Evolutionary conservation across 2,888 invertebrate genomes (phyloP), one percentile per base, ranked within the genome.

Genomic region (Lamellibrachia satsuma): DNA sequence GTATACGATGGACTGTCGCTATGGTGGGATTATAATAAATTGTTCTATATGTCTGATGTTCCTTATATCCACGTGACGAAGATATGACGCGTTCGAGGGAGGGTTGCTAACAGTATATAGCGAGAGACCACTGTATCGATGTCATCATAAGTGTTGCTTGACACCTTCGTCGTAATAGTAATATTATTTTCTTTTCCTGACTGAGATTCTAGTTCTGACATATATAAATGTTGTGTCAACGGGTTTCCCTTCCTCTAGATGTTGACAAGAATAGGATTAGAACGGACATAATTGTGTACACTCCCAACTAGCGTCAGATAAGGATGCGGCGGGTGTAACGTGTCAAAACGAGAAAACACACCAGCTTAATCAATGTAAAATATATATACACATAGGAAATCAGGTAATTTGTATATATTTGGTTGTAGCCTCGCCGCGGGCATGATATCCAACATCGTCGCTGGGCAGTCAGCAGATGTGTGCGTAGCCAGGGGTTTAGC

Each of bases 401-500:
- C 39, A 52, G 52, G 52, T 52, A 57, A 51, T 52, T 90, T 52
- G 91, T 52, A 90, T 22, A 91, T 52, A n/a, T 51, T 55, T 52
- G 55, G 52, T 75, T 90, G 92, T 95, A 96, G 96, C 92, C 93
- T 96, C 91, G 95, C 94, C 7, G 94, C 95, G 27, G 95, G 95
- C 8, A 93, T 95, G 91, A 94, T 95, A 7, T 93, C 94, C 27
- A 94, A 94, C 22, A 94, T 95, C 51, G 75, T 95, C 7, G 90
- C 94, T 92, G 95, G 95, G 91, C 93, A 93, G 51, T 93, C 94
- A 90, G 93, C 94, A 55, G 94, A 95, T 75, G 91, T 93, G 4
- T 94, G 95, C 92, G 93, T 96, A 7, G 94, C 94, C 93, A 93
- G 94, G 7, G 96, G 96, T n/a, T 94, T 96, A 15, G 92, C 94